A percentile compares a stretch with the other conserved stretches of the same genome.
These are phyloP conservation scores for Pomacea canaliculata DNA, from an alignment of 2,888 invertebrate species.

Conservation along the genomic window DNA sequence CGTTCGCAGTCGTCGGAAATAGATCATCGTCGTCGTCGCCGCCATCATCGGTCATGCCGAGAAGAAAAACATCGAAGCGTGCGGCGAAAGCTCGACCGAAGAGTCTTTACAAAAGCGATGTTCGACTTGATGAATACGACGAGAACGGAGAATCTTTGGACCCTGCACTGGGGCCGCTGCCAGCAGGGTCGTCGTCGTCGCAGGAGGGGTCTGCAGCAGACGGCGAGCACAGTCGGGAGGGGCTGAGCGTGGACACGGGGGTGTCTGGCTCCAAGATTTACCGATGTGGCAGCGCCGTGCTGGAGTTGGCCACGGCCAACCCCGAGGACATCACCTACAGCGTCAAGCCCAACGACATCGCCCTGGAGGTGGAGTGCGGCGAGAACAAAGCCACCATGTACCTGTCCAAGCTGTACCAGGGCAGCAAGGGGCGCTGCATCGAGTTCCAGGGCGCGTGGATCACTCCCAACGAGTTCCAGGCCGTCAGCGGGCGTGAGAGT, in stretches of 20 bases:
- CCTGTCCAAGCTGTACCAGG: slow-evolving; percentile 69
- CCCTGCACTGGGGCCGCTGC: not conserved
- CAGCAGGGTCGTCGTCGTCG: not conserved
- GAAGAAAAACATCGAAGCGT: slow-evolving; percentile 19
- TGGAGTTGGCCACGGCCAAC: slow-evolving; percentile 39
- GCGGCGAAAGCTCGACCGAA: slow-evolving; percentile 6
- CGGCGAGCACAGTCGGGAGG: slow-evolving; percentile 20
- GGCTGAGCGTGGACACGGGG: slow-evolving; percentile 10
- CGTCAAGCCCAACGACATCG: slow-evolving; percentile 51
- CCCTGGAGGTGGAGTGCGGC: slow-evolving; percentile 69
- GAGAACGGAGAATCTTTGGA: not conserved
- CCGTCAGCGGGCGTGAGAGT: slow-evolving; percentile 71
- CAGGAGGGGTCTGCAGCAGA: slow-evolving; percentile 7
- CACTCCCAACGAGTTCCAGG: slow-evolving; percentile 73
- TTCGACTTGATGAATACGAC: not conserved
- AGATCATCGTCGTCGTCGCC: no score
- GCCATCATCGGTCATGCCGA: slow-evolving; percentile 9
- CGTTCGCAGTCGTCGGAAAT: no score
- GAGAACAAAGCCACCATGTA: slow-evolving; percentile 67
- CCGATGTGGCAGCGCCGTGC: slow-evolving; percentile 35
- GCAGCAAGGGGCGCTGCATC: slow-evolving; percentile 72
- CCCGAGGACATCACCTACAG: slow-evolving; percentile 39
- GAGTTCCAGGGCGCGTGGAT: slow-evolving; percentile 69
- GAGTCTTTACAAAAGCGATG: slow-evolving; percentile 1
- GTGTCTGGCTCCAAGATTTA: slow-evolving; percentile 36